Evolutionary conservation across 2,797 vertebrate species (phyloP), one percentile per base, ranked within the genome.

Genomic region (Vultur gryphus): DNA sequence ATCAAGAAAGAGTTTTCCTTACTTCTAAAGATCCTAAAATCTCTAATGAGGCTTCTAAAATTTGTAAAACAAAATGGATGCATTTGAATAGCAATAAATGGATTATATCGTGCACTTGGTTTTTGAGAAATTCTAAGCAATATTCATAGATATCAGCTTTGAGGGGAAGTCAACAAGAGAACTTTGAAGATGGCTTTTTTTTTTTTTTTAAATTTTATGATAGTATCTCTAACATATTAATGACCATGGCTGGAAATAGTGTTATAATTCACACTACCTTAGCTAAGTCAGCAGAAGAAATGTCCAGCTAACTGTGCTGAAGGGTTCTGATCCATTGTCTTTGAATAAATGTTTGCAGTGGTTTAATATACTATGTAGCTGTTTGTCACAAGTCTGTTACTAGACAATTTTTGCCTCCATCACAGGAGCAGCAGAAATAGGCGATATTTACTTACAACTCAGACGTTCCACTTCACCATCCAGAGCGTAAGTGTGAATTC

Each of bases 91-190:
- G 25, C 46, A 84, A 3, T 81, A 95, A 91, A 48, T 90, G 23
- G 65, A 85, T 87, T 95, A 82, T 57, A 79, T 48, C 0, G 0
- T 64, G 49, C 37, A 92, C 46, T 4, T 67, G n/a, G 1, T n/a
- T 85, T 85, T 96, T 69, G 41, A 72, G 79, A 73, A 48, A 88
- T 87, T 89, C 81, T 81, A 87, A 84, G 67, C 29, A 84, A 79
- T 95, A 94, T 91, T 89, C 70, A 75, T 81, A 93, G 23, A 83
- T 93, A 70, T 12, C 51, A 65, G 23, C 44, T 95, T 90, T 91
- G 76, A 94, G 37, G 14, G 8, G 28, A 92, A 91, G 67, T 82
- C 81, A 77, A 33, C 58, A 93, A 66, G 62, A 93, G 11, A 75
- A 37, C 51, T 93, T 84, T 65, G 76, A 85, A 83, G 62, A 83